Percentiles rank a stretch among this genome's conserved stretches.
Evolutionary conservation across 2,113 vertebrate species (phyloP).

Genomic region (Panthera leo): DNA sequence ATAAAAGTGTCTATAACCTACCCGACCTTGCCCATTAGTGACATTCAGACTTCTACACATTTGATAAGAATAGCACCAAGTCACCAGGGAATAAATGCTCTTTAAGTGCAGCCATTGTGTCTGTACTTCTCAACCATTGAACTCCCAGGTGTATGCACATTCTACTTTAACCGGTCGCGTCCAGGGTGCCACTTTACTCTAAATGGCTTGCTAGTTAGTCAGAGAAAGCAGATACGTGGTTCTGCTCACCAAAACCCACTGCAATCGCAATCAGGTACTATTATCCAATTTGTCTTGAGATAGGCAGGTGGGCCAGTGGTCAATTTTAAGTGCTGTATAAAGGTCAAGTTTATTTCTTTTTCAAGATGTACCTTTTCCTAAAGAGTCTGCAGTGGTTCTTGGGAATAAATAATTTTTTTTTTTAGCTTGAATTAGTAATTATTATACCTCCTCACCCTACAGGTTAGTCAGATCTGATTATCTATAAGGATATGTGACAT

Average conservation of each 20-base stretch:
- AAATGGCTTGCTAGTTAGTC: not conserved
- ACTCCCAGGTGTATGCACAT: not conserved
- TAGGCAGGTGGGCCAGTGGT: not conserved
- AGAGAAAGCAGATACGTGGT: not conserved
- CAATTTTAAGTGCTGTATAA: not conserved
- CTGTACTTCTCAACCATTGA: not conserved
- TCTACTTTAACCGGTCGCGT: not conserved
- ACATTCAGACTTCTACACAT: not conserved
- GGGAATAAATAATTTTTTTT: not conserved
- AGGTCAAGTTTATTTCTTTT: not conserved
- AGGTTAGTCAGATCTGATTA: not conserved
- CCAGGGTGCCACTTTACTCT: not conserved
- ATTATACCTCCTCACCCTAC: not conserved
- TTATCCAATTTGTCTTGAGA: not conserved
- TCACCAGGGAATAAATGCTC: not conserved
- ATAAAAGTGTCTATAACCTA: not conserved
- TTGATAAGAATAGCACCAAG: not conserved
- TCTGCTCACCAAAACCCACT: not conserved
- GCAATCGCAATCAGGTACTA: not conserved
- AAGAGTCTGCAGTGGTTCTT: not conserved
- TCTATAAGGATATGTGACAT: not conserved
- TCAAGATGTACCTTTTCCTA: not conserved
- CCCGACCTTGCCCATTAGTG: not conserved
- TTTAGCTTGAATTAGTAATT: not conserved
- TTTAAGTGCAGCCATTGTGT: not conserved